Percentiles rank a stretch among this genome's conserved stretches.
Evolutionary conservation across 2,888 invertebrate species (phyloP).

Genomic region (Chloroclysta siterata): DNA sequence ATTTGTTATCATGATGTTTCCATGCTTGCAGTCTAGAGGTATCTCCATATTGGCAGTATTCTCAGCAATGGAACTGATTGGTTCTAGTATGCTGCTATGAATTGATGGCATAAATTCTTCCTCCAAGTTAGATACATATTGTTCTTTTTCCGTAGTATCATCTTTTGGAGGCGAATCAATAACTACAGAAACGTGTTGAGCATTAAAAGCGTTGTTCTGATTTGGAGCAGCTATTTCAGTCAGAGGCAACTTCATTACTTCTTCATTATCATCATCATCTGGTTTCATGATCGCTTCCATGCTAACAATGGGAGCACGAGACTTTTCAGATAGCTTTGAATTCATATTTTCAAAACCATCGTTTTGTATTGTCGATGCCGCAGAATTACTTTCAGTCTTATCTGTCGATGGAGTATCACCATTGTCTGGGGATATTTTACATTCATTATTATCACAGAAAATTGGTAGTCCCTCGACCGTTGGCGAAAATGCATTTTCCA

Average conservation of each 20-base stretch:
- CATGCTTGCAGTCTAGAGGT: conserved; percentile 79
- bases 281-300: conserved; percentile 57
- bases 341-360: conserved; percentile 70
- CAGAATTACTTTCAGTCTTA: conserved; percentile 82
- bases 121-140: conserved; percentile 69
- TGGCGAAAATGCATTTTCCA: conserved; percentile 87
- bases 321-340: conserved; percentile 49
- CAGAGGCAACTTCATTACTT: conserved; percentile 43
- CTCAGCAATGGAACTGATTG: conserved; percentile 81
- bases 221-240: conserved; percentile 42
- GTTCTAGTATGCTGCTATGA: conserved; percentile 85
- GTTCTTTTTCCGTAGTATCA: conserved; percentile 52
- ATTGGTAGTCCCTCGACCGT: conserved; percentile 87
- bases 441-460: conserved; percentile 74
- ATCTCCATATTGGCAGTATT: conserved; percentile 84
- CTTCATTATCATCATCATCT: conserved; percentile 46
- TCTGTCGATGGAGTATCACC: conserved; percentile 85
- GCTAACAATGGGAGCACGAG: conserved; percentile 62
- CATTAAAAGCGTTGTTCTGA: conserved; percentile 38
- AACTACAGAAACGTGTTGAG: conserved; percentile 50
- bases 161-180: conserved; percentile 47
- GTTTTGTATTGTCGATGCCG: conserved; percentile 81
- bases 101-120: conserved; percentile 87
- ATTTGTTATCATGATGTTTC: conserved; percentile 64
- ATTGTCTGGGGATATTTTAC: conserved; percentile 77